A percentile compares a stretch with the other conserved stretches of the same genome.
Evolutionary conservation across 2,113 vertebrate species (phyloP).

Genomic region (Mastomys coucha): DNA sequence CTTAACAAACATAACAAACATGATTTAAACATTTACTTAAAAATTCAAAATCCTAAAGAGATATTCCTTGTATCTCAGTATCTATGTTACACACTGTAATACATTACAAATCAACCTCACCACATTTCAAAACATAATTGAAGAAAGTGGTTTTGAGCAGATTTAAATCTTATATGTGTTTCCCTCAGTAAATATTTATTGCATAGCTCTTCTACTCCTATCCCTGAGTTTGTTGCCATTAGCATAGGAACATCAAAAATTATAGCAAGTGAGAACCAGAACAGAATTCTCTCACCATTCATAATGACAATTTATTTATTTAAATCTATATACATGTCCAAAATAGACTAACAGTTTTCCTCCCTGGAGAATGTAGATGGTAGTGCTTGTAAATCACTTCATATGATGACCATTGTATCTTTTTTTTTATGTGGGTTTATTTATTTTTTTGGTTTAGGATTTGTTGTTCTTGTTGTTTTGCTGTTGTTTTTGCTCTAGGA

Average conservation of each 20-base stretch:
- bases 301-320: constrained; percentile 1
- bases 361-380: constrained; percentile 24
- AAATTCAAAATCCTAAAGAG: background rate
- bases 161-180: background rate
- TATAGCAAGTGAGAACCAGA: background rate
- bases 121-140: background rate
- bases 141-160: background rate
- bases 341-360: background rate
- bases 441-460: no score
- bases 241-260: background rate
- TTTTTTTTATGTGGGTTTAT: no score
- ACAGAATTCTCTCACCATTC: constrained; percentile 12
- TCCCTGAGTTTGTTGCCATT: background rate
- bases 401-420: background rate
- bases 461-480: no score
- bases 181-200: constrained; percentile 23
- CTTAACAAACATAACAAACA: background rate
- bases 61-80: background rate
- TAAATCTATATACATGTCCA: constrained; percentile 24
- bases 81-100: background rate
- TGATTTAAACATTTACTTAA: background rate
- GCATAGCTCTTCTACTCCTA: background rate
- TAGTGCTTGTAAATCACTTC: background rate
- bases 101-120: background rate
- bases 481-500: constrained; percentile 14